Percentiles rank a stretch among this genome's conserved stretches.
Conservation (phyloP, 2,113 vertebrate species). For the Limanda limanda region DNA sequence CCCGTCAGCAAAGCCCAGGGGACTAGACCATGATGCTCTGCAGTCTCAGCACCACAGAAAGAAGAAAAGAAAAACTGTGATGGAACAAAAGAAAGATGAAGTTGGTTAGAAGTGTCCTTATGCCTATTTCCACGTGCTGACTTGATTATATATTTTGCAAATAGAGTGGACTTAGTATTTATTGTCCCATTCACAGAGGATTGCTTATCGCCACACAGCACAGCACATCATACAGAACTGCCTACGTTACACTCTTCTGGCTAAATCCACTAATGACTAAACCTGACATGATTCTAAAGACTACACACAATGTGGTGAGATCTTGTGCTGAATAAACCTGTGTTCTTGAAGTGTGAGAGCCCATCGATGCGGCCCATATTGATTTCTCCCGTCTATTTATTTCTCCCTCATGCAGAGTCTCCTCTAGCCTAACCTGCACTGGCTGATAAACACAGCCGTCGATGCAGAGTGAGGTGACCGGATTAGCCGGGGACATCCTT, state of each 20-base stretch:
- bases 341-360: constrained; percentile 35
- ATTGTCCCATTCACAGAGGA: not conserved
- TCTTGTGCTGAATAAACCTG: constrained; percentile 38
- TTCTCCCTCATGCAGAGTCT: constrained; percentile 49
- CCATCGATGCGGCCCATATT: constrained; percentile 57
- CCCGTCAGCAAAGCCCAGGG: constrained; percentile 46
- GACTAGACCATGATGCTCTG: constrained; percentile 14
- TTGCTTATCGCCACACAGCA: not conserved
- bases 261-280: constrained; percentile 33
- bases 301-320: constrained; percentile 23
- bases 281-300: constrained; percentile 42
- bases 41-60: constrained; percentile 14
- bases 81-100: not conserved
- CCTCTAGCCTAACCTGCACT: constrained; percentile 42
- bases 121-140: constrained; percentile 11
- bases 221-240: not conserved
- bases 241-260: constrained; percentile 2
- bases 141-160: not conserved
- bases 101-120: not conserved
- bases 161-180: not conserved
- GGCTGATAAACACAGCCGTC: constrained; percentile 68
- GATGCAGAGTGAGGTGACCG: constrained; percentile 54
- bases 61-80: not conserved
- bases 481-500: constrained; percentile 65
- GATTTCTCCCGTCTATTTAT: constrained; percentile 70